phyloP scores from a whole-genome alignment of 2,888 invertebrate genomes.

The Anthophora plumipes region DNA sequence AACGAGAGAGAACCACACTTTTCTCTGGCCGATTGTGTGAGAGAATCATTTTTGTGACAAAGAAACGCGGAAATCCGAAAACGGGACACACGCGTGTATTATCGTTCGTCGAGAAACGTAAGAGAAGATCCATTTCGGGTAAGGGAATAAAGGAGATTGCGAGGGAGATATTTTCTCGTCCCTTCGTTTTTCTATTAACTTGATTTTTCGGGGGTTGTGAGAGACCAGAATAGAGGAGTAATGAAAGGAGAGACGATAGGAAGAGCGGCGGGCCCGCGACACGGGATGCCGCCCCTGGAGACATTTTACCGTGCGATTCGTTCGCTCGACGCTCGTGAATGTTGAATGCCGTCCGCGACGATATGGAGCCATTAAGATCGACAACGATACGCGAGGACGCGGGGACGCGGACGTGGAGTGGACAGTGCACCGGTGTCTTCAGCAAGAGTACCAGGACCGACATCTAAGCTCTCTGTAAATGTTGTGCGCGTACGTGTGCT shows the following conservation, averaged over 20 bases:
- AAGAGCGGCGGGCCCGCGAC: background rate
- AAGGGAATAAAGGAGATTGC: background rate
- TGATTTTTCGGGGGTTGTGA: background rate
- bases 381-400: slow-evolving; percentile 41
- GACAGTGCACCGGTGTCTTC: slow-evolving; percentile 42
- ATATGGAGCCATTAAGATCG: slow-evolving; percentile 58
- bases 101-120: no score
- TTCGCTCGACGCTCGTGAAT: slow-evolving; percentile 51
- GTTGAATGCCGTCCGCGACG: slow-evolving; percentile 55
- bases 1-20: no score
- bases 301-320: slow-evolving; percentile 65
- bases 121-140: no score
- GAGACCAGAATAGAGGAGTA: background rate
- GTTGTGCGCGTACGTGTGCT: slow-evolving; percentile 62
- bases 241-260: background rate
- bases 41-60: background rate
- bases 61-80: background rate
- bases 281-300: slow-evolving; percentile 68
- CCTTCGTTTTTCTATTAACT: background rate
- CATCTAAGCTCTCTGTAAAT: slow-evolving; percentile 27
- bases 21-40: no score
- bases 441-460: background rate
- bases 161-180: background rate
- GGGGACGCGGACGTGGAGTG: slow-evolving; percentile 35
- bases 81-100: background rate